phyloP scores from a whole-genome alignment of 1,140 invertebrate species.

The Cherax quadricarinatus region DNA sequence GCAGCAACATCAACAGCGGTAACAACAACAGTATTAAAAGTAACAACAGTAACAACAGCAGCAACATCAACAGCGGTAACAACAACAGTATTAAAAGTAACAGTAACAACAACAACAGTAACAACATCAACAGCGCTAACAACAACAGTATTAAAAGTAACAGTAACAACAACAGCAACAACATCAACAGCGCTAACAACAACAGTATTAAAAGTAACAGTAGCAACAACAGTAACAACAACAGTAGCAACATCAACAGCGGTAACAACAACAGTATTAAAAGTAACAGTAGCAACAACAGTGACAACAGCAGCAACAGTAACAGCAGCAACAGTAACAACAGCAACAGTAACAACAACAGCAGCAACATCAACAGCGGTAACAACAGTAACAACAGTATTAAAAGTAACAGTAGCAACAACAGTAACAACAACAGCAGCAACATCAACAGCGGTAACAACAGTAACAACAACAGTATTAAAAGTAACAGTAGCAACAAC shows the following conservation, averaged over 20 bases:
- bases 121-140: neutral
- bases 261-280: neutral
- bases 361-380: neutral
- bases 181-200: neutral
- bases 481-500: conserved; percentile 3
- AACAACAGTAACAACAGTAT: neutral
- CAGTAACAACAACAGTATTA: neutral
- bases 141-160: conserved; percentile 3
- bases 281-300: neutral
- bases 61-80: no score
- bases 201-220: neutral
- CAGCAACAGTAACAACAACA: neutral
- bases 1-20: no score
- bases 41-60: no score
- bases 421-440: no score
- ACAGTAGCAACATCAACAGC: neutral
- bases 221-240: neutral
- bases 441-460: no score
- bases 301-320: neutral
- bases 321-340: neutral
- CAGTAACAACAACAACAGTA: neutral
- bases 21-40: no score
- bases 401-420: neutral
- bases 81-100: no score
- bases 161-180: neutral